Evolutionary conservation across 92 coral and sea anemone species (phyloP), one percentile per base, ranked within the genome.

Genomic region (Porites lobata): DNA sequence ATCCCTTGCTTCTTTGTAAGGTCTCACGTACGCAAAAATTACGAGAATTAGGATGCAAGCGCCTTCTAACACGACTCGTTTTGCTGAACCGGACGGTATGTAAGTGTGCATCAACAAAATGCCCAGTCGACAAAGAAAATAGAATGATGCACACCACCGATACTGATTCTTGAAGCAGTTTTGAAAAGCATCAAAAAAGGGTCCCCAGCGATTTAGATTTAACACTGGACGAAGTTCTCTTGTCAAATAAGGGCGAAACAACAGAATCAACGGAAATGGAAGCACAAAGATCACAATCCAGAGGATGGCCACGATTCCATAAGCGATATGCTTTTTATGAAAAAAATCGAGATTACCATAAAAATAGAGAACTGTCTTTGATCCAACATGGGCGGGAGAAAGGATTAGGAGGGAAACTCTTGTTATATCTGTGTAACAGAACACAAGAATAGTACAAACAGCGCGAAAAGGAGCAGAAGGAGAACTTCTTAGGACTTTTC

Each of bases 101-200:
- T 85, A 88, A 3, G 87, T 93, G 12, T 63, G 50, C 6, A 93
- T 69, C n/a, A 89, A 6, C 15, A 95, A 89, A 8, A 95, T 87
- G 9, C 75, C 74, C 56, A 89, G 85, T 77, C 99, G 76, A 75
- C 96, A 92, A 51, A 98, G 87, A 80, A 98, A 98, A 90, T 95
- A 98, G 87, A 98, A 98, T 7, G 99, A 96, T 22, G 99, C 92
- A 84, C 93, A 98, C 99, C 99, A 98, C 24, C 98, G 95, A 66
- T 92, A 98, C 10, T 90, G 88, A 69, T 96, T 96, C 69, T 96
- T 94, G 63, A 98, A 96, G 91, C 98, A 96, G 69, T 93, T 89
- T 64, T 98, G 99, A 57, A 94, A 92, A 58, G 99, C 92, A 85
- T 96, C 94, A 50, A 94, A 92, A 80, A 90, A 84, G 2, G 98